Base-by-base conservation (phyloP, 37 sponge, comb jelly and placozoan genomes). In the Cliona cf. orientalis region DNA sequence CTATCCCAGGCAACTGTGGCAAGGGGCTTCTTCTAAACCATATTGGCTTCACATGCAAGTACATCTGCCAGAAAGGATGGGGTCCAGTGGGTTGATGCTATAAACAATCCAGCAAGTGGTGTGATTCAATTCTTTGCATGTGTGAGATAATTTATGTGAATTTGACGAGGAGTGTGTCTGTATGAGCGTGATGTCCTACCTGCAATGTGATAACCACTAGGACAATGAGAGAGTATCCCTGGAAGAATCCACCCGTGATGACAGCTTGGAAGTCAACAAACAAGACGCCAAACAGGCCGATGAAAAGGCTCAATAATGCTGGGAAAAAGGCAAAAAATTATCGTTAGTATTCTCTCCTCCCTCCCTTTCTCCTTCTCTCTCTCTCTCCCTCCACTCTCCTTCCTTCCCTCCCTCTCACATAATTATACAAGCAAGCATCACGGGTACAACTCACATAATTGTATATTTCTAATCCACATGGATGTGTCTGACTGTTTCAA, bases 381-480 rank as follows among this genome's bases (percentile, higher is more conserved):
- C 3, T 35, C 26, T n/a, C n/a, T n/a, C n/a, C n/a, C n/a, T n/a
- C n/a, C n/a, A n/a, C n/a, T n/a, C n/a, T n/a, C n/a, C n/a, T n/a
- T n/a, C n/a, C n/a, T n/a, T n/a, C n/a, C n/a, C n/a, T n/a, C n/a
- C n/a, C 55, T 49, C 55, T 19, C 17, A 49, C 55, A 19, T 19
- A 49, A 49, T 49, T 19, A 49, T 49, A 49, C 55, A 49, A 11
- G 55, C 55, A 49, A n/a, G n/a, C n/a, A n/a, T n/a, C n/a, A 3
- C 66, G 2, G 12, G 39, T 38, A 21, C 22, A 25, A 83, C 91
- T 38, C 34, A 97, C 97, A 94, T 6, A 98, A 85, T 46, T 98
- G 99, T 17, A 96, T 86, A 69, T 98, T 98, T 67, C 96, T 84
- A 36, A 98, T 78, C 99, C 99, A 98, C 71, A 98, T 46, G 34